Evolutionary conservation across 2,113 vertebrate species (phyloP).

Genomic region (Thunnus thynnus): DNA sequence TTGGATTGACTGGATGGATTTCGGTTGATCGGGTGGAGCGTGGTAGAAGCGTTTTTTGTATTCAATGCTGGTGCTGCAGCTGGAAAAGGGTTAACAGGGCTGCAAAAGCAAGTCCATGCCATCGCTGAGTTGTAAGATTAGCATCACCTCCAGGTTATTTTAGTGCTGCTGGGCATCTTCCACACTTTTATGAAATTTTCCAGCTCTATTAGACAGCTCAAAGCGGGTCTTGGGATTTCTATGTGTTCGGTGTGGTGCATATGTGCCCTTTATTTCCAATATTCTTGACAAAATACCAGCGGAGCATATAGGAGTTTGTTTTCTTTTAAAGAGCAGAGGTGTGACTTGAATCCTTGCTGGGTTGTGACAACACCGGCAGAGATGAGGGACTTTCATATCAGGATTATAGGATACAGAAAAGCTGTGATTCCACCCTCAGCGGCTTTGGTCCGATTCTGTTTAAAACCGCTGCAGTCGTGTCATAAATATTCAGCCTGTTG

Average conservation of each 20-base stretch:
- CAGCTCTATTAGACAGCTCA: constrained; percentile 3
- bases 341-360: no score
- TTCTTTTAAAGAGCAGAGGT: not conserved
- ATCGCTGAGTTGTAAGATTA: not conserved
- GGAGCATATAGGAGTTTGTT: not conserved
- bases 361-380: no score
- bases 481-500: constrained; percentile 18
- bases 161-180: constrained; percentile 8
- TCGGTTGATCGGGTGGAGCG: not conserved
- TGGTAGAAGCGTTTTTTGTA: not conserved
- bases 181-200: constrained; percentile 30
- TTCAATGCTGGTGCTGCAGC: not conserved
- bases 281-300: not conserved
- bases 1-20: constrained; percentile 1
- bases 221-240: not conserved
- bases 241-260: not conserved
- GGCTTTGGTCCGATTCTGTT: not conserved
- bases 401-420: not conserved
- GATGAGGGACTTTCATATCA: constrained; percentile 5
- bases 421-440: not conserved
- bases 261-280: constrained; percentile 4
- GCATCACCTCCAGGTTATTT: constrained; percentile 17
- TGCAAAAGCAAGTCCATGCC: no score
- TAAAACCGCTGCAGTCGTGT: not conserved
- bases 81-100: not conserved